Conservation (phyloP, 2,888 invertebrate species). For the Drosophila limbata region DNA sequence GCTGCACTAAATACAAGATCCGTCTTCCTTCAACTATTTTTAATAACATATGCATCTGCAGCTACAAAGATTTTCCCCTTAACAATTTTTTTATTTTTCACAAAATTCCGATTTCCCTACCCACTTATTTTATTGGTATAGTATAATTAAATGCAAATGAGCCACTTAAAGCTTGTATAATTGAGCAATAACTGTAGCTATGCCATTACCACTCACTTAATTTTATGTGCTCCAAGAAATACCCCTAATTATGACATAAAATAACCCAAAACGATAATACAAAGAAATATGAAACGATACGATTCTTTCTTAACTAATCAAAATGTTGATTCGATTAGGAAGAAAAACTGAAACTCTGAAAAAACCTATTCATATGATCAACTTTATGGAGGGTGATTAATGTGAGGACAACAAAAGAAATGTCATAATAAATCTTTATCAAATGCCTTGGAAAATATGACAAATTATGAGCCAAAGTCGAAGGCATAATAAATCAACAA, state of each 20-base stretch:
- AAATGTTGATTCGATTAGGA: constrained; percentile 56
- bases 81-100: not conserved
- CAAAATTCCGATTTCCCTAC: not conserved
- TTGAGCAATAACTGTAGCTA: constrained; percentile 1
- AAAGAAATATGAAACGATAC: constrained; percentile 34
- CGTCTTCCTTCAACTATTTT: too few relatives aligned
- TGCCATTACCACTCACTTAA: constrained; percentile 24
- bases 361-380: constrained; percentile 31
- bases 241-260: constrained; percentile 53
- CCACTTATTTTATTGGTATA: not conserved
- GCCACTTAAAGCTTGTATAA: not conserved
- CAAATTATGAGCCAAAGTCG: constrained; percentile 65
- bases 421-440: constrained; percentile 83
- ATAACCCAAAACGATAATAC: constrained; percentile 22
- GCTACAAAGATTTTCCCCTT: not conserved
- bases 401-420: constrained; percentile 61
- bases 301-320: constrained; percentile 25
- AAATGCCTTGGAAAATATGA: constrained; percentile 67
- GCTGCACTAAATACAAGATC: too few relatives aligned
- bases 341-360: constrained; percentile 5
- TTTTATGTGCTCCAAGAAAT: constrained; percentile 30
- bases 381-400: constrained; percentile 44
- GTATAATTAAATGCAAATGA: constrained; percentile 6
- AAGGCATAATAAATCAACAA: constrained; percentile 75
- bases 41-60: too few relatives aligned